Percentiles rank a stretch among this genome's conserved stretches.
These are phyloP conservation scores for Erythrolamprus reginae DNA, from an alignment of 2,113 vertebrate genomes.

Conservation along the genomic window DNA sequence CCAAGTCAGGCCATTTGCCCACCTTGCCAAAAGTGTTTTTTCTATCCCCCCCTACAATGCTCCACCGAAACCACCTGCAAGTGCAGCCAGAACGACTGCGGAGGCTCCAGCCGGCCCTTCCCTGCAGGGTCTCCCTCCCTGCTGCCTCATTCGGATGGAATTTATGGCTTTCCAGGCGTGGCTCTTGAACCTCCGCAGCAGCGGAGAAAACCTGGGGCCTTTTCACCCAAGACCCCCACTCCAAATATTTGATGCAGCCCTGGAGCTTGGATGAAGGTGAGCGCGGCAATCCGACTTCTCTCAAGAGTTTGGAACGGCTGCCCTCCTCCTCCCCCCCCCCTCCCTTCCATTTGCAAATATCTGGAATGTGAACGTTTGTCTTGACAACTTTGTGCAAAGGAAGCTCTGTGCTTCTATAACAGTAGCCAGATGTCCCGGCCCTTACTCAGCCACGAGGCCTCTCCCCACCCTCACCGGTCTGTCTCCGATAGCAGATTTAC, in stretches of 20 bases:
- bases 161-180: not conserved
- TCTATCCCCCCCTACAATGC: not conserved
- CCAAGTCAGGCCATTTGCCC: no score
- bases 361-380: not conserved
- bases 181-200: not conserved
- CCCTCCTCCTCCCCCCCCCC: not conserved
- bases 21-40: not conserved
- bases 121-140: no score
- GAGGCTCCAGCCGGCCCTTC: no score
- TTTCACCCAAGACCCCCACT: not conserved
- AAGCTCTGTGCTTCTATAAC: not conserved
- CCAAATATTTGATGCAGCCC: not conserved
- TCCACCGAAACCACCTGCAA: no score
- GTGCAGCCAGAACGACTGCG: not conserved
- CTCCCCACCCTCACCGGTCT: rapidly evolving
- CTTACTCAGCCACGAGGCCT: not conserved
- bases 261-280: not conserved
- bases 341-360: not conserved
- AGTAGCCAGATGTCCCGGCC: not conserved
- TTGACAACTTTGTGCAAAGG: not conserved
- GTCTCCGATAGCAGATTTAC: not conserved
- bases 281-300: no score
- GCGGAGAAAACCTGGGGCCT: not conserved
- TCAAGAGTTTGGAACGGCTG: not conserved
- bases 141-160: not conserved